Base-by-base conservation (phyloP, 1,140 invertebrate species). In the Heliconius eleuchia region DNA sequence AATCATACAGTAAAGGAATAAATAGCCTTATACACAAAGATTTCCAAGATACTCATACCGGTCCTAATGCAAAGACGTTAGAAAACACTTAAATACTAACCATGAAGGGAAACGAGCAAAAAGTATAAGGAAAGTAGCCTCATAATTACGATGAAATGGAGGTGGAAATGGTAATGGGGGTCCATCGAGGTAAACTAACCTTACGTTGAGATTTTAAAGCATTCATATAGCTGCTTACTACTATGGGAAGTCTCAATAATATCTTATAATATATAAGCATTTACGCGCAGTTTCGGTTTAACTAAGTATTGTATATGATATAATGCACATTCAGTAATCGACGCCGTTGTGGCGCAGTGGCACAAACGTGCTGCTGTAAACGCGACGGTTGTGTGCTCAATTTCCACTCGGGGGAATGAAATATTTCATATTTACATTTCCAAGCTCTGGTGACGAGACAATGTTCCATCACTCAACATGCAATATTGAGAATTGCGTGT, bases 11-110 rank as follows among this genome's bases (percentile, higher is more conserved):
- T 46, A 46, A 46, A 16, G 42, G 42, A 16, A 46, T 16, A 46
- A 16, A 46, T 16, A 46, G 42, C 23, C n/a, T 57, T n/a, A 57
- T 57, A 7, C 23, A 57, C 7, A 57, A 9, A 57, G 3, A 57
- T 57, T 11, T 57, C n/a, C 23, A 8, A 57, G 8, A 57, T 30
- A 66, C 27, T 66, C n/a, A 30, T 9, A 16, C 3, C 57, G 1
- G 23, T 66, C 27, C 60, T 66, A 66, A 66, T 66, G 60, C 23
- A 60, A 66, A 66, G 60, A 27, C n/a, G 60, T 66, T 66, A 27
- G 60, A 66, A 66, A 66, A 66, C 60, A 30, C 60, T 66, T 66
- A 66, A 66, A 66, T 30, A 66, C 60, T 30, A 66, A 66, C 60
- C 60, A 66, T 66, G 60, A 66, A 16, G 27, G 23, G 9, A 16